Evolutionary conservation across 2,888 invertebrate genomes (phyloP).

Genomic region (Meteorus cinctellus): DNA sequence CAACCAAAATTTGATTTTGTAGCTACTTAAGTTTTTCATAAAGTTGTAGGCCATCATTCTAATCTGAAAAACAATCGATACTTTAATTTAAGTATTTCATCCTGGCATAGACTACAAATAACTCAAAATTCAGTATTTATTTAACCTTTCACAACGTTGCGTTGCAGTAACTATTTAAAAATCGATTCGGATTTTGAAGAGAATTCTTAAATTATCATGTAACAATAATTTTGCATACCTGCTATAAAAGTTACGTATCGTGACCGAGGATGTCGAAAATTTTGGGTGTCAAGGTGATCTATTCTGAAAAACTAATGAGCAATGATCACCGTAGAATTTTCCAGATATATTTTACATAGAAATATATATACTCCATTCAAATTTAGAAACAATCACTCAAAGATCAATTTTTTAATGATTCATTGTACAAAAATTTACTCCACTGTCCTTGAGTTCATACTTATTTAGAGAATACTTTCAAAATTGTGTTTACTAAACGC

Average conservation of each 20-base stretch:
- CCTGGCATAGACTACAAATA: no score
- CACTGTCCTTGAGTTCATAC: background rate
- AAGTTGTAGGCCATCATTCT: slow-evolving; percentile 45
- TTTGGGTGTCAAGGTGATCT: slow-evolving; percentile 47
- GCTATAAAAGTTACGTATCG: background rate
- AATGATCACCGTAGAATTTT: background rate
- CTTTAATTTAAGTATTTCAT: no score
- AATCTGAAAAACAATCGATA: slow-evolving; percentile 1
- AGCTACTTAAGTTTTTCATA: slow-evolving; percentile 14
- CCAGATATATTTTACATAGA: background rate
- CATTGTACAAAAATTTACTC: background rate
- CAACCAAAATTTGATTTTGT: slow-evolving; percentile 25
- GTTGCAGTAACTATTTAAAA: background rate
- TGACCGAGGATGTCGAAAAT: background rate
- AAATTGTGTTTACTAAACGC: slow-evolving; percentile 22
- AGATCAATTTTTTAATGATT: background rate
- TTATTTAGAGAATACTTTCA: slow-evolving; percentile 3
- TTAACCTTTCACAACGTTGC: background rate
- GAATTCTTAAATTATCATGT: no score
- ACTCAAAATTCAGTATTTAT: no score
- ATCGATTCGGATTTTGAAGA: no score
- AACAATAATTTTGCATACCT: background rate
- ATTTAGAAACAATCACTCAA: background rate
- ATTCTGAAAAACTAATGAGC: slow-evolving; percentile 34
- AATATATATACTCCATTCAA: background rate